Evolutionary conservation across 2,797 vertebrate genomes (phyloP).

Genomic region (Coregonus sp.): DNA sequence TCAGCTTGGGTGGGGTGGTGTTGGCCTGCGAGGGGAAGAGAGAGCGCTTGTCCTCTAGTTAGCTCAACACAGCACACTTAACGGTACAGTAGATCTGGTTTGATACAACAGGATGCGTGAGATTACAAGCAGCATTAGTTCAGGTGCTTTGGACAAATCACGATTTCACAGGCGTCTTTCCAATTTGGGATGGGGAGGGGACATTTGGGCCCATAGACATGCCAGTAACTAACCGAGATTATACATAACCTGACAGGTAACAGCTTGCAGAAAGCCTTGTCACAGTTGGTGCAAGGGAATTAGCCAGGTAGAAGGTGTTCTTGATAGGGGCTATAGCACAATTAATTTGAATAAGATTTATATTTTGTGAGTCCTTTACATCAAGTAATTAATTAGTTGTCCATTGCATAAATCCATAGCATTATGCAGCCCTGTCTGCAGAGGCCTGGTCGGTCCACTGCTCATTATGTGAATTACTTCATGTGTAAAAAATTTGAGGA

Average conservation of each 20-base stretch:
- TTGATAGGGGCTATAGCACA: background rate
- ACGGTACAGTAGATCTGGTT: too few species aligned
- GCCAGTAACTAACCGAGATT: too few species aligned
- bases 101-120: too few species aligned
- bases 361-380: background rate
- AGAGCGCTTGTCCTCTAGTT: too few species aligned
- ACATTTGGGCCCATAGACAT: too few species aligned
- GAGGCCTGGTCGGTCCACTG: background rate
- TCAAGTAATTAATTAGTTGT: background rate
- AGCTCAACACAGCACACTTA: background rate
- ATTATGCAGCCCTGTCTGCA: background rate
- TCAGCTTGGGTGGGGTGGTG: constrained; percentile 81
- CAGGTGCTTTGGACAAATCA: too few species aligned
- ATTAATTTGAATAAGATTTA: background rate
- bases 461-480: constrained; percentile 6
- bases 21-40: constrained; percentile 74
- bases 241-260: background rate
- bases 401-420: background rate
- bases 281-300: background rate
- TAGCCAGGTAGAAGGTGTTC: background rate
- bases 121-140: background rate
- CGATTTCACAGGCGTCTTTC: too few species aligned
- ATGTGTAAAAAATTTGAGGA: constrained; percentile 8
- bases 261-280: background rate
- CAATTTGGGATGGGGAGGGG: too few species aligned